Conservation (phyloP, 2,888 invertebrate genomes). For the Latrodectus hesperus region DNA sequence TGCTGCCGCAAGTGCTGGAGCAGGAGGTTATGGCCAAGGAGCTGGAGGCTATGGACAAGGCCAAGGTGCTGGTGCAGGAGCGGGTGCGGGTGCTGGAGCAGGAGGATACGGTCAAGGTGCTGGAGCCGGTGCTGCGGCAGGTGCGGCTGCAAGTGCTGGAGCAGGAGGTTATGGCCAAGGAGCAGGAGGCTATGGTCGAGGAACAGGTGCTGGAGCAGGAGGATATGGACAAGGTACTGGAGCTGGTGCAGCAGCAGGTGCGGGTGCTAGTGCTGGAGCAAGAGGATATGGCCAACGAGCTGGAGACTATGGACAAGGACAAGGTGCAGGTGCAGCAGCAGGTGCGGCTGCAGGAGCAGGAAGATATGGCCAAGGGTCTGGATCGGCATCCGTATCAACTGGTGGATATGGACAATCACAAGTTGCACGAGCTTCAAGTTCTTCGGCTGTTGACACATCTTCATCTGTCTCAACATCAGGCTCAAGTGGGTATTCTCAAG, state of each 20-base stretch:
- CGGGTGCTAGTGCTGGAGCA: neutral
- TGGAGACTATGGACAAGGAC: neutral
- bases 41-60: neutral
- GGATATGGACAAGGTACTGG: neutral
- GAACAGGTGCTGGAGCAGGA: neutral
- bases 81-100: neutral
- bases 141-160: neutral
- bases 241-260: neutral
- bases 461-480: neutral
- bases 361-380: no score
- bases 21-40: neutral
- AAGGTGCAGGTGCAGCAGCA: neutral
- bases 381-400: no score
- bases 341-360: neutral
- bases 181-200: neutral
- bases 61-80: neutral
- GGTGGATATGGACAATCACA: no score
- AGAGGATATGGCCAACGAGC: neutral
- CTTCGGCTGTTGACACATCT: no score
- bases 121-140: neutral
- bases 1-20: neutral
- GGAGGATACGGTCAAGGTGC: neutral
- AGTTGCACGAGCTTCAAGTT: no score
- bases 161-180: neutral
- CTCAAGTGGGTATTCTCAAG: neutral